phyloP scores from a whole-genome alignment of 1,140 invertebrate genomes.

The Teleogryllus occipitalis region DNA sequence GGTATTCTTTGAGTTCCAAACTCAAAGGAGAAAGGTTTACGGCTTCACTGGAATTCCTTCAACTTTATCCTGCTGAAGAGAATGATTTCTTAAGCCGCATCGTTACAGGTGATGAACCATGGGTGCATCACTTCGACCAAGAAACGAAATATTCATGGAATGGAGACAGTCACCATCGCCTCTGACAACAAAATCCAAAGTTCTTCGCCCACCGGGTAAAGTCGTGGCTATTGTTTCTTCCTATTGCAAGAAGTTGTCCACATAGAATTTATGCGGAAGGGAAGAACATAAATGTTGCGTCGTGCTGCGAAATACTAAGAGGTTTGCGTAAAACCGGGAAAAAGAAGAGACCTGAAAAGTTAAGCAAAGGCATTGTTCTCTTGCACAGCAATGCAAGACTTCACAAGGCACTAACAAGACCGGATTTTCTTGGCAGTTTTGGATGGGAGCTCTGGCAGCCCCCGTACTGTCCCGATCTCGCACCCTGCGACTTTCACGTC shows the following conservation, averaged over 20 bases:
- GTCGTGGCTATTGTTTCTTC: background rate
- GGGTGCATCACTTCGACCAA: constrained; percentile 22
- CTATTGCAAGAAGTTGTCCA: constrained; percentile 15
- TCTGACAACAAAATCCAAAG: background rate
- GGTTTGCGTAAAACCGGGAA: background rate
- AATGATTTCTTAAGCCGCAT: constrained; percentile 26
- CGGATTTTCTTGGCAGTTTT: background rate
- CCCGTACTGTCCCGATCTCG: background rate
- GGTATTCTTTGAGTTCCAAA: constrained; percentile 9
- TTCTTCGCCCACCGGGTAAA: background rate
- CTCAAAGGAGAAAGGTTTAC: constrained; percentile 3
- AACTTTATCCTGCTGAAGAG: constrained; percentile 23
- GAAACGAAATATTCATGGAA: constrained; percentile 18
- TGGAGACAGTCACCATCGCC: constrained; percentile 13
- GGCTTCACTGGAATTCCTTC: constrained; percentile 17
- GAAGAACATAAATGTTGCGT: constrained; percentile 12
- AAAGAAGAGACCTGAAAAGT: constrained; percentile 17
- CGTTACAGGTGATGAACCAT: constrained; percentile 26
- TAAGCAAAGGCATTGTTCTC: constrained; percentile 14
- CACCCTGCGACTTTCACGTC: background rate
- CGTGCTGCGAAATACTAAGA: constrained; percentile 11
- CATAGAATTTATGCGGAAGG: constrained; percentile 14
- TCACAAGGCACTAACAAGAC: constrained; percentile 8
- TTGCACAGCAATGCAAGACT: constrained; percentile 13
- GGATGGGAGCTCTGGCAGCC: background rate